Evolutionary conservation across 2,888 invertebrate species (phyloP), one percentile per base, ranked within the genome.

Genomic region (Thymelicus lineola): DNA sequence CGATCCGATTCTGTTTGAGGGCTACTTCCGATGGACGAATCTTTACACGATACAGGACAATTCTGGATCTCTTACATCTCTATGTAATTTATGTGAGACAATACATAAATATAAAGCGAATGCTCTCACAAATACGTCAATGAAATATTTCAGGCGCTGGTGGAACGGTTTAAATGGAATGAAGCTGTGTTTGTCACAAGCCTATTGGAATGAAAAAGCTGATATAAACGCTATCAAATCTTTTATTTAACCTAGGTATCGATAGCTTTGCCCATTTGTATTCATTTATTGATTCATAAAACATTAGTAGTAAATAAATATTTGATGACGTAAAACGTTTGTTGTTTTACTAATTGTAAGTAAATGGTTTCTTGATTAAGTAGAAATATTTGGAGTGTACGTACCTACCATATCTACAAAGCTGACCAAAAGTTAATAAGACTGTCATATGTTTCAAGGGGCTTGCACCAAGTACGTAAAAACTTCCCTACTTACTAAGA

Each of bases 11-110:
- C 58, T 75, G 7, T 86, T 86, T 66, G 79, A 85, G 59, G 67
- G 73, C 3, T 90, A 78, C 74, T 89, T 90, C 74, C 78, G 69
- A 42, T 91, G 89, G 90, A 86, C 81, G 2, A 87, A 85, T 71
- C 68, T 76, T n/a, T 91, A 90, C 76, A 81, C 59, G 48, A 66
- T 66, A 66, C 36, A 48, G 45, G 59, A 3, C 62, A 74, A 38
- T 46, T 59, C 38, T 10, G 36, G n/a, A 7, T 35, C 36, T 20
- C 9, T 46, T 6, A 57, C 81, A 85, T 59, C 85, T 87, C 2
- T 88, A 0, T 90, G 90, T 63, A 71, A 78, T 2, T 77, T 90
- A 0, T 91, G 90, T 66, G 76, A 77, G 35, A 78, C 77, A 0
- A 45, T 89, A 14, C 77, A 88, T 65, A 79, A 73, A 4, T 67